phyloP scores from a whole-genome alignment of 2,888 invertebrate genomes.

The Pollenia angustigena region DNA sequence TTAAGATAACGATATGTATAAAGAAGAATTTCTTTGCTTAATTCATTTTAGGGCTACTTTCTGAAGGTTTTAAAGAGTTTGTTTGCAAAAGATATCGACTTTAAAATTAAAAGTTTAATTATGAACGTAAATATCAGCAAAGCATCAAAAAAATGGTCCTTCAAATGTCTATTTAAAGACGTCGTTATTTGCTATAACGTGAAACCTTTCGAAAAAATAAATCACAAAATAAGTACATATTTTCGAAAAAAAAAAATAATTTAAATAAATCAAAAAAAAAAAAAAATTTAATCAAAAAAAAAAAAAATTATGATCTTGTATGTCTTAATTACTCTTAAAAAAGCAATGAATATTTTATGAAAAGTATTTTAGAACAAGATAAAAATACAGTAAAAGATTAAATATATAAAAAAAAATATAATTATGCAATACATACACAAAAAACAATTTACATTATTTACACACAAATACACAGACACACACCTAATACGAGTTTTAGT shows the following conservation, averaged over 20 bases:
- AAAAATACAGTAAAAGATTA: conserved; percentile 9
- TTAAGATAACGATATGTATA: no score
- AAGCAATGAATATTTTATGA: not conserved
- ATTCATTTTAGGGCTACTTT: no score
- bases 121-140: no score
- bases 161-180: not conserved
- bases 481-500: conserved; percentile 8
- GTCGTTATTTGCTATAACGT: not conserved
- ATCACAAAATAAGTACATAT: not conserved
- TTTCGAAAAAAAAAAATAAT: not conserved
- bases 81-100: no score
- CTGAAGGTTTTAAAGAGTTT: no score
- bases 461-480: conserved; percentile 19
- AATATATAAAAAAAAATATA: conserved; percentile 50
- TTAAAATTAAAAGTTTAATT: no score
- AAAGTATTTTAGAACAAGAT: conserved; percentile 18
- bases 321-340: conserved; percentile 32
- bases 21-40: no score
- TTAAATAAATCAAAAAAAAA: conserved; percentile 1
- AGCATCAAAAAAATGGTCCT: no score
- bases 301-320: conserved; percentile 46
- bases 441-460: conserved; percentile 68
- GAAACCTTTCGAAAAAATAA: conserved; percentile 49
- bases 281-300: conserved; percentile 13
- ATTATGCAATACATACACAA: conserved; percentile 54